A percentile compares a stretch with the other conserved stretches of the same genome.
These are phyloP conservation scores for Platyura marginata DNA, from an alignment of 1,140 invertebrate genomes.

Conservation along the genomic window DNA sequence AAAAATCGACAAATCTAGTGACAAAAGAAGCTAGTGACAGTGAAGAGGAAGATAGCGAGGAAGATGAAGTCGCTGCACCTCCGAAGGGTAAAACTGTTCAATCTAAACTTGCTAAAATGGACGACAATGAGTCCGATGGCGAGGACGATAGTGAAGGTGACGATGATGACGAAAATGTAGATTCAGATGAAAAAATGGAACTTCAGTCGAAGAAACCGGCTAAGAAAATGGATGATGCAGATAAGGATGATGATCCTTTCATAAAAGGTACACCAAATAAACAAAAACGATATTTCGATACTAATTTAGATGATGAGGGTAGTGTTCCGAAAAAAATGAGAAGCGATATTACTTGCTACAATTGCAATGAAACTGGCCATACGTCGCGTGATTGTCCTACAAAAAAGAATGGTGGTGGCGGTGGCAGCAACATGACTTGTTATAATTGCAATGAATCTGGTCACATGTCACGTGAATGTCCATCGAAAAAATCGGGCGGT, in stretches of 20 bases:
- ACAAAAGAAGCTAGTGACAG: conserved; percentile 2
- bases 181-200: not conserved
- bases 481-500: not conserved
- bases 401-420: not conserved
- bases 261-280: not conserved
- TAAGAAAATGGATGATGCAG: not conserved
- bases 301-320: not conserved
- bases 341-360: not conserved
- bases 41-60: conserved; percentile 7
- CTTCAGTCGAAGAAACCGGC: not conserved
- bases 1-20: conserved; percentile 4
- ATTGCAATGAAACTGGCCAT: not conserved
- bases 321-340: not conserved
- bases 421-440: not conserved
- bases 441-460: not conserved
- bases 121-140: not conserved
- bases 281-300: not conserved
- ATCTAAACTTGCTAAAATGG: not conserved
- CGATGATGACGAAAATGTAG: conserved; percentile 6
- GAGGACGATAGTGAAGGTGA: conserved; percentile 8
- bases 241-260: not conserved
- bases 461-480: not conserved
- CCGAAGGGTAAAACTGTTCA: not conserved
- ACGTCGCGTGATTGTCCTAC: not conserved
- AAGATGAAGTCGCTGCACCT: conserved; percentile 13